phyloP scores from a whole-genome alignment of 2,113 vertebrate species.

The Dermatemys mawii region DNA sequence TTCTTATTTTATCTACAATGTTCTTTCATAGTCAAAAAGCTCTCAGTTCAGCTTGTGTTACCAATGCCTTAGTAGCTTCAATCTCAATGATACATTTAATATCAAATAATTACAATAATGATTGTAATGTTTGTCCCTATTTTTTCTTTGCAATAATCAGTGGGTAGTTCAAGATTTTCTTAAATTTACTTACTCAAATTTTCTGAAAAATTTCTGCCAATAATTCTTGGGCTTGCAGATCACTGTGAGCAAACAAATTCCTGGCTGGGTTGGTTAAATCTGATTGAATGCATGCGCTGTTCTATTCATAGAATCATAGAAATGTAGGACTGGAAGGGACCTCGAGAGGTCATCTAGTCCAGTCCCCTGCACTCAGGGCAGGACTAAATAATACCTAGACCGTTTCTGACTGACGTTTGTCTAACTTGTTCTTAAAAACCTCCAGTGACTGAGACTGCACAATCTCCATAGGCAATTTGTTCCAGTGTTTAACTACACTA shows the following conservation, averaged over 20 bases:
- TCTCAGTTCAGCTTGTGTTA: neutral
- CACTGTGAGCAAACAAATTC: neutral
- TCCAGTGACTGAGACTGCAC: no score
- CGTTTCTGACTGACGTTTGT: no score
- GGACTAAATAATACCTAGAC: neutral
- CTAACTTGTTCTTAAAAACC: no score
- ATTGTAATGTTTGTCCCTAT: neutral
- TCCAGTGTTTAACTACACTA: no score
- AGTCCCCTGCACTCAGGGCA: neutral
- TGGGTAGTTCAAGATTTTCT: neutral
- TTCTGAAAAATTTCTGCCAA: neutral
- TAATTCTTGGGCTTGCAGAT: neutral
- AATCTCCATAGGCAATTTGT: no score
- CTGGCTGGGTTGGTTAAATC: neutral
- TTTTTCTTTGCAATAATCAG: neutral
- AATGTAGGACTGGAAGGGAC: neutral
- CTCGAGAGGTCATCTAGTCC: no score
- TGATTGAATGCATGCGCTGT: neutral
- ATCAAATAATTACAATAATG: neutral
- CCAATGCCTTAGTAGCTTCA: neutral
- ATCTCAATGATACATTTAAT: neutral
- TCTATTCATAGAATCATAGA: neutral
- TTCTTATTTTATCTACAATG: neutral
- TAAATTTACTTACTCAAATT: neutral
- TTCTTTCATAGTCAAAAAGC: neutral